Percentiles rank a stretch among this genome's conserved stretches.
phyloP scores from a whole-genome alignment of 2,888 invertebrate species.

The Brenthis daphne region DNA sequence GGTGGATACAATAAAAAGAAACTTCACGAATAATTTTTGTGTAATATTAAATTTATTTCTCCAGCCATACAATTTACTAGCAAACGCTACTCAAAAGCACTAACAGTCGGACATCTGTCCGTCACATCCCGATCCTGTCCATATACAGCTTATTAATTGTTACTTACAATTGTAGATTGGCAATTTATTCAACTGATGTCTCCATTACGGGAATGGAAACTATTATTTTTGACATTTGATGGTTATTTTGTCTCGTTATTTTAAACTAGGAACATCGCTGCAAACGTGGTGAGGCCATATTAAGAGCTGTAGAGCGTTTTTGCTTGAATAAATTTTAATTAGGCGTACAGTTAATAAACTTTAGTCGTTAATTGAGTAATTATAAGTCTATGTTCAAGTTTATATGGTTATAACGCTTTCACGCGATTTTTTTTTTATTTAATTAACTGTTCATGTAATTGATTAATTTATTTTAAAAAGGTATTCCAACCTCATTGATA shows the following conservation, averaged over 20 bases:
- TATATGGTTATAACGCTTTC: conserved; percentile 4
- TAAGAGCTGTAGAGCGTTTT: conserved; percentile 23
- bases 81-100: conserved; percentile 24
- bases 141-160: conserved; percentile 68
- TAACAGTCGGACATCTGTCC: conserved; percentile 49
- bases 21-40: conserved; percentile 10
- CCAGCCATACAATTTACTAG: conserved; percentile 25
- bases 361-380: conserved; percentile 24
- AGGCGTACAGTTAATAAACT: conserved; percentile 25
- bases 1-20: neutral
- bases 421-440: neutral
- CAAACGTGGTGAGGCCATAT: conserved; percentile 27
- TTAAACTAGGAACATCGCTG: conserved; percentile 26
- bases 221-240: conserved; percentile 57
- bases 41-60: conserved; percentile 20
- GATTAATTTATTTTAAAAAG: neutral
- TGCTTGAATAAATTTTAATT: conserved; percentile 25
- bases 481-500: too few species aligned
- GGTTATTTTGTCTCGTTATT: conserved; percentile 34
- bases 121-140: conserved; percentile 55
- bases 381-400: conserved; percentile 10
- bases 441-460: neutral
- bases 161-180: conserved; percentile 70
- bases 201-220: conserved; percentile 51
- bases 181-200: conserved; percentile 66